Evolutionary conservation across 2,797 vertebrate genomes (phyloP).

Genomic region (Limnodromus scolopaceus): DNA sequence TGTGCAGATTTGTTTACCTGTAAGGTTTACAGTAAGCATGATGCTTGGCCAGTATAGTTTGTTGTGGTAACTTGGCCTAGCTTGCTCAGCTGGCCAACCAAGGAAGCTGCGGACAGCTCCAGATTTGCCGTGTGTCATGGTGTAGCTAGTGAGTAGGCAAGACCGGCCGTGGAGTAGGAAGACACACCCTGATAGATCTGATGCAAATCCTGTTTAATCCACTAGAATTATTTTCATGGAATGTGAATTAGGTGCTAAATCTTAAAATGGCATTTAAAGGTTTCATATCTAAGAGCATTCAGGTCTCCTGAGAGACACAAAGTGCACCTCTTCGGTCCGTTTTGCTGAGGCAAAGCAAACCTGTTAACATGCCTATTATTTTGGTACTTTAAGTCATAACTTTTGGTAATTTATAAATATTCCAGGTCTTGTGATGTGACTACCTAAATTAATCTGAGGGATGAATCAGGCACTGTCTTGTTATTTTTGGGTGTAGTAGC

Average conservation of each 20-base stretch:
- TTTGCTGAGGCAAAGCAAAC: not conserved
- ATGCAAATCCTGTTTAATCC: slow-evolving; percentile 28
- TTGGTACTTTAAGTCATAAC: not conserved
- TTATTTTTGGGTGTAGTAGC: not conserved
- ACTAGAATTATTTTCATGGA: slow-evolving; percentile 26
- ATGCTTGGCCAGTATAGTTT: not conserved
- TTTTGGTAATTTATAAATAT: not conserved
- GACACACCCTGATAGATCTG: slow-evolving; percentile 2
- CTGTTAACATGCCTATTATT: too few species aligned
- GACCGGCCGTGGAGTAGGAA: not conserved
- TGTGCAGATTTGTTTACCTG: not conserved
- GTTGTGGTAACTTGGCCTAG: not conserved
- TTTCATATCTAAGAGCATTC: slow-evolving; percentile 5
- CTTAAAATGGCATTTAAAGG: slow-evolving; percentile 15
- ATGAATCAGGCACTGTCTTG: not conserved
- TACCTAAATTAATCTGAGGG: not conserved
- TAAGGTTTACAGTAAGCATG: not conserved
- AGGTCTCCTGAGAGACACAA: not conserved
- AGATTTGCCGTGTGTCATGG: not conserved
- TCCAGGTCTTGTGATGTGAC: not conserved
- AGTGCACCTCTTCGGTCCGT: not conserved
- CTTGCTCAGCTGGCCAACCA: not conserved
- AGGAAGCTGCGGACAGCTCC: not conserved
- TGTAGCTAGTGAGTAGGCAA: not conserved
- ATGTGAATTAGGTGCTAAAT: slow-evolving; percentile 26